Conservation (phyloP, 2,797 vertebrate species). For the Tenualosa ilisha region DNA sequence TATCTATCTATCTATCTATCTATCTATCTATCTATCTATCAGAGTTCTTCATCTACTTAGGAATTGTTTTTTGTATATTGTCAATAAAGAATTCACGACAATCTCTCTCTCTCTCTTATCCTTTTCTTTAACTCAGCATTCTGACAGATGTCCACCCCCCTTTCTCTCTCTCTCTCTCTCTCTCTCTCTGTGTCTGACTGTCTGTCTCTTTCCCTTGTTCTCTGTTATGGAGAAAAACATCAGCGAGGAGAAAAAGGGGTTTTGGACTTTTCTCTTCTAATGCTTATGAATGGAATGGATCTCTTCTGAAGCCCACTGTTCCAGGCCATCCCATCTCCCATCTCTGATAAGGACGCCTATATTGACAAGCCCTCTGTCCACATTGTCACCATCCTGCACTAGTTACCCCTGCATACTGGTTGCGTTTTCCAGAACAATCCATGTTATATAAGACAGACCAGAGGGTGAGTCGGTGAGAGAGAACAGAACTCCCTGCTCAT, state of each 20-base stretch:
- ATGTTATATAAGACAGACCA: neutral
- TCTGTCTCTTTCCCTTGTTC: slow-evolving; percentile 8
- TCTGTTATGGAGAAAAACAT: neutral
- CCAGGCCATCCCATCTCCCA: neutral
- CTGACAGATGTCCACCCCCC: neutral
- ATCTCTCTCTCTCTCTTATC: neutral
- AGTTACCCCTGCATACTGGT: neutral
- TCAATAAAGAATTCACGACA: too few relatives aligned
- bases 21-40: too few relatives aligned
- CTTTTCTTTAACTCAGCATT: neutral
- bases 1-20: too few relatives aligned
- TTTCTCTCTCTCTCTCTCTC: slow-evolving; percentile 17
- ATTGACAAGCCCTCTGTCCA: neutral
- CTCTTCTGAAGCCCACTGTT: neutral
- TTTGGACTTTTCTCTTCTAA: neutral
- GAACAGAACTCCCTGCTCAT: neutral
- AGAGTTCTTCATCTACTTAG: too few relatives aligned
- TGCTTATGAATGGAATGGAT: neutral
- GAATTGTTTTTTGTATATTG: too few relatives aligned
- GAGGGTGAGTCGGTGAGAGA: neutral
- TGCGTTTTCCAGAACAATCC: neutral
- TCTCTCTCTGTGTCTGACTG: slow-evolving; percentile 23
- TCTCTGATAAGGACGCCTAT: neutral
- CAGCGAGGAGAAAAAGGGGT: neutral
- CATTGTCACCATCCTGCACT: neutral